A percentile compares a stretch with the other conserved stretches of the same genome.
phyloP scores from a whole-genome alignment of 2,113 vertebrate species.

The Platanista minor region DNA sequence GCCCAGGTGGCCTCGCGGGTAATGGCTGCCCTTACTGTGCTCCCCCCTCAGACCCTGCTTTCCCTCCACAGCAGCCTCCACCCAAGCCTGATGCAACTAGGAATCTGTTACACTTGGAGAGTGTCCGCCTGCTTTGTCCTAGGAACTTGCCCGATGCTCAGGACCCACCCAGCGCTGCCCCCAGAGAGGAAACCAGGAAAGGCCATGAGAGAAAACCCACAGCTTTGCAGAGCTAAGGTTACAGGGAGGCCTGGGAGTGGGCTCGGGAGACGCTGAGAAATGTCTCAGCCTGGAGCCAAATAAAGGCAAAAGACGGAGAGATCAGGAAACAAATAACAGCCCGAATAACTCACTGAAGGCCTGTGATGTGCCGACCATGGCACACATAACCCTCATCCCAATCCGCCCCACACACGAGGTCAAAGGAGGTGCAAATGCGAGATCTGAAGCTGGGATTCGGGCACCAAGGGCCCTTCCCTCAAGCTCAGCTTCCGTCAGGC shows the following conservation, averaged over 20 bases:
- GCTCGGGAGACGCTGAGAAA: background rate
- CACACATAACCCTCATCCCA: accelerated
- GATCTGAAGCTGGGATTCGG: accelerated
- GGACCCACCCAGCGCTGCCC: background rate
- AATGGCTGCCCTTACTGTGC: accelerated
- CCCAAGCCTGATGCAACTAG: background rate
- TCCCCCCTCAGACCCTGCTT: too few species aligned
- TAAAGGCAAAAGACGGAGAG: accelerated
- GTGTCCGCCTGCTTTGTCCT: background rate
- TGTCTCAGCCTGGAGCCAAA: accelerated
- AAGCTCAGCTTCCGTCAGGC: accelerated
- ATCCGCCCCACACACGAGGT: background rate
- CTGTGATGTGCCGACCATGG: accelerated
- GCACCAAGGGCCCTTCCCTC: background rate
- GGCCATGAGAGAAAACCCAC: accelerated
- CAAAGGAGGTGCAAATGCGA: accelerated
- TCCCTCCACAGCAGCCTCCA: background rate
- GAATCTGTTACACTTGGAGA: too few species aligned
- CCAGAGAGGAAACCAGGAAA: background rate
- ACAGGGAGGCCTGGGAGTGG: background rate
- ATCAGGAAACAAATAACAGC: background rate
- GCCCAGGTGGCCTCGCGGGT: background rate
- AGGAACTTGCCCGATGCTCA: background rate
- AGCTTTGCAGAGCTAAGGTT: background rate
- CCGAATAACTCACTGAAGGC: background rate